Evolutionary conservation across 2,797 vertebrate genomes (phyloP).

Genomic region (Sphenodon punctatus): DNA sequence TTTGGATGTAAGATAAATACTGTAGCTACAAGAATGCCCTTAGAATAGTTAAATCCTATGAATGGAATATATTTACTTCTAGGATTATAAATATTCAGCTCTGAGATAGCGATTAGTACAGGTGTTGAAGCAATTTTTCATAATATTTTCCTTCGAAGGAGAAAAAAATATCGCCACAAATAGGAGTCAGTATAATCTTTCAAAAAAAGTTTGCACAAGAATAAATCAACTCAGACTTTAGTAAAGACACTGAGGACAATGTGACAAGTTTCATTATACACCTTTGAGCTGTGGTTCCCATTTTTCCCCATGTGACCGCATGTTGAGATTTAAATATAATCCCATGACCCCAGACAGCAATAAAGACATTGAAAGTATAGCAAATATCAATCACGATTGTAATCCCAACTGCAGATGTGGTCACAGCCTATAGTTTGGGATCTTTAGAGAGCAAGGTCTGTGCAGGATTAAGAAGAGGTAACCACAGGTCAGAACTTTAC

Average conservation of each 20-base stretch:
- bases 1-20: not conserved
- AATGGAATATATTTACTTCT: not conserved
- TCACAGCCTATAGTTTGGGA: too few species aligned
- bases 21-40: not conserved
- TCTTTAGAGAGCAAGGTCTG: too few species aligned
- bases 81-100: not conserved
- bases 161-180: not conserved
- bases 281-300: too few species aligned
- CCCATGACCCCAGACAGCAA: too few species aligned
- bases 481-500: too few species aligned
- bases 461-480: too few species aligned
- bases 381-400: too few species aligned
- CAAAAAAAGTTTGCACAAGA: conserved; percentile 12
- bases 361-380: too few species aligned
- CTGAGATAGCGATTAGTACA: not conserved
- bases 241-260: not conserved
- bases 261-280: too few species aligned
- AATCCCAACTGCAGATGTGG: too few species aligned
- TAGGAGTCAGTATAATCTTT: not conserved
- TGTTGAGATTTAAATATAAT: too few species aligned
- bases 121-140: not conserved
- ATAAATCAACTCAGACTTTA: conserved; percentile 2
- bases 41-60: not conserved
- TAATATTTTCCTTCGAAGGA: not conserved
- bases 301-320: too few species aligned